A percentile compares a stretch with the other conserved stretches of the same genome.
These are phyloP conservation scores for Exephanes ischioxanthus DNA, from an alignment of 2,888 invertebrate species.

Conservation along the genomic window DNA sequence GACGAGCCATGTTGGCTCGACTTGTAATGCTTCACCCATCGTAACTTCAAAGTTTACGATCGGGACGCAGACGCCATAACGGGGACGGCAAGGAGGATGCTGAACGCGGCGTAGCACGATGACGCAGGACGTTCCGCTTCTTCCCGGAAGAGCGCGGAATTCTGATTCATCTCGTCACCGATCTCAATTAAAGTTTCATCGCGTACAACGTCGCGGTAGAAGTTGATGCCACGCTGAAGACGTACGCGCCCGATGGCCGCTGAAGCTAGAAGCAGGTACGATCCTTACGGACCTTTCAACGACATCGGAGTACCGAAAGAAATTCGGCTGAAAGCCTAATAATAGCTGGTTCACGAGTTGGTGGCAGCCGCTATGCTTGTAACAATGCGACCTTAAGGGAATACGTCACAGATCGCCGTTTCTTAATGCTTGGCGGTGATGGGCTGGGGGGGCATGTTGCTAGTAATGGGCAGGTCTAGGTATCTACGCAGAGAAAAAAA, in stretches of 20 bases:
- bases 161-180: background rate
- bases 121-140: conserved; percentile 4
- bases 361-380: background rate
- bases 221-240: no score
- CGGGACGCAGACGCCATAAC: conserved; percentile 20
- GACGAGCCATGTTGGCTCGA: conserved; percentile 59
- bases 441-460: no score
- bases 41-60: conserved; percentile 65
- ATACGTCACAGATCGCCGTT: no score
- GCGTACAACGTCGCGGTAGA: background rate
- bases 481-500: no score
- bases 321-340: conserved; percentile 54
- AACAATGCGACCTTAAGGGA: conserved; percentile 7
- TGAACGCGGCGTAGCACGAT: conserved; percentile 6
- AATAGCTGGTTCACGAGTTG: conserved; percentile 37
- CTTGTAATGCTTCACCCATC: conserved; percentile 59
- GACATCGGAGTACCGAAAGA: conserved; percentile 11
- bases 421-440: no score
- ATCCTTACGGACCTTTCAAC: background rate
- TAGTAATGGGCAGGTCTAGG: no score
- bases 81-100: conserved; percentile 4
- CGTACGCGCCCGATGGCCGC: no score
- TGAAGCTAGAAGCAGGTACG: conserved; percentile 1
- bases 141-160: background rate
- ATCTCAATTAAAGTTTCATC: background rate